These are phyloP conservation scores for Bombus breviceps DNA, from an alignment of 1,140 invertebrate genomes.

Conservation along the genomic window DNA sequence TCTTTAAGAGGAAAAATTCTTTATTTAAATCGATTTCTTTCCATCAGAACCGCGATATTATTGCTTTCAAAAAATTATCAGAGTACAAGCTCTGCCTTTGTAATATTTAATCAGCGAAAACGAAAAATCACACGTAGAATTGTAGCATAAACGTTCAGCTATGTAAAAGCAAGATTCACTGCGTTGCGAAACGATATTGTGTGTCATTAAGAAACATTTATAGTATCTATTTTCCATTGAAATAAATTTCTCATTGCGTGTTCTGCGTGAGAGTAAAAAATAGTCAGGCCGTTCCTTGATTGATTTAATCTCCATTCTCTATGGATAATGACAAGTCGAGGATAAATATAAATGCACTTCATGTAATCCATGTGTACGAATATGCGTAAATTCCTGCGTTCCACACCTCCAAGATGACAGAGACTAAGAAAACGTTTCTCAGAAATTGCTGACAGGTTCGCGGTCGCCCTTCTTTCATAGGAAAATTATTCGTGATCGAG, in stretches of 20 bases:
- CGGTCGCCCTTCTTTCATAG: background rate
- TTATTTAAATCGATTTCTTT: background rate
- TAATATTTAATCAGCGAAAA: background rate
- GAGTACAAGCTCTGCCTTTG: too few relatives aligned
- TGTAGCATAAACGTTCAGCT: background rate
- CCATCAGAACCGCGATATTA: background rate
- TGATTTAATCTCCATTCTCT: background rate
- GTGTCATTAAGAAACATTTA: background rate
- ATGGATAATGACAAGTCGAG: background rate
- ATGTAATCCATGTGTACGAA: background rate
- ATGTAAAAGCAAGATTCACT: background rate
- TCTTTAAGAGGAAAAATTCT: background rate
- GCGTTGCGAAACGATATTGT: background rate
- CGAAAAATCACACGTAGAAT: background rate
- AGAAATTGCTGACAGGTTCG: background rate
- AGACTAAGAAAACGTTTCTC: background rate
- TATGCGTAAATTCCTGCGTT: background rate
- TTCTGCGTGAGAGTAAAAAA: background rate
- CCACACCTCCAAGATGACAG: background rate
- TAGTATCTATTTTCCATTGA: background rate
- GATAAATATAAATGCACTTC: background rate
- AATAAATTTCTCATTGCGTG: constrained; percentile 25
- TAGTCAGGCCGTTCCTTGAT: background rate
- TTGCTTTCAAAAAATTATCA: background rate
- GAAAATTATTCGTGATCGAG: background rate